Evolutionary conservation across 2,888 invertebrate genomes (phyloP).

Genomic region (Pachymerium ferrugineum): DNA sequence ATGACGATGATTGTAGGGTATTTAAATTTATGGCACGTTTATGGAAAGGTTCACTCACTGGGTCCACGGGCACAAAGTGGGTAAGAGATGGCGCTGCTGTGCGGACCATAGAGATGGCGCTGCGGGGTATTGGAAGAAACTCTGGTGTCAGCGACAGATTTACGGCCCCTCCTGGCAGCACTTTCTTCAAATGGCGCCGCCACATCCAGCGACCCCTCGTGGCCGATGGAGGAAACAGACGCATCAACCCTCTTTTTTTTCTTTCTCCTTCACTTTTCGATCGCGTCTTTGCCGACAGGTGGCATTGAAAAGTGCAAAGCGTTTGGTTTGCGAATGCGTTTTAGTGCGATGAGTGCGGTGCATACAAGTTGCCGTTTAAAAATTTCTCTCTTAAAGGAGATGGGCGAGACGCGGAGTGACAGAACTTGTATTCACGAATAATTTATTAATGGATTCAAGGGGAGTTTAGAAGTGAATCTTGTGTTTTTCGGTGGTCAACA

Average conservation of each 20-base stretch:
- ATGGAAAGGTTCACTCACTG: neutral
- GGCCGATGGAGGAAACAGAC: neutral
- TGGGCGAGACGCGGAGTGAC: neutral
- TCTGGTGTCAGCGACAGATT: neutral
- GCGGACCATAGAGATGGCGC: neutral
- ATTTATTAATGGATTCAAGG: neutral
- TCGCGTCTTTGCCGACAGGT: neutral
- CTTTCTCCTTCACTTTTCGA: neutral
- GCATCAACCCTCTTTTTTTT: neutral
- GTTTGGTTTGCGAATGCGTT: neutral
- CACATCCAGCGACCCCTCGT: neutral
- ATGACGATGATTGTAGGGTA: neutral
- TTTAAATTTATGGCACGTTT: neutral
- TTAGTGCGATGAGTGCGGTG: neutral
- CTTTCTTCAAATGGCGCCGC: neutral
- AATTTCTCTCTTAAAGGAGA: no score
- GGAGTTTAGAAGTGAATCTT: neutral
- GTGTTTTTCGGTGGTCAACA: neutral
- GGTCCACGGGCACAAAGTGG: neutral
- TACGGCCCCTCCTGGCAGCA: neutral
- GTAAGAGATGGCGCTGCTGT: neutral
- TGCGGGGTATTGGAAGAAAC: neutral
- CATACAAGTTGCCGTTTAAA: neutral
- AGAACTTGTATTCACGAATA: neutral
- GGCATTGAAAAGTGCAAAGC: neutral